phyloP scores from a whole-genome alignment of 2,113 vertebrate species.

The Alligator mississippiensis region DNA sequence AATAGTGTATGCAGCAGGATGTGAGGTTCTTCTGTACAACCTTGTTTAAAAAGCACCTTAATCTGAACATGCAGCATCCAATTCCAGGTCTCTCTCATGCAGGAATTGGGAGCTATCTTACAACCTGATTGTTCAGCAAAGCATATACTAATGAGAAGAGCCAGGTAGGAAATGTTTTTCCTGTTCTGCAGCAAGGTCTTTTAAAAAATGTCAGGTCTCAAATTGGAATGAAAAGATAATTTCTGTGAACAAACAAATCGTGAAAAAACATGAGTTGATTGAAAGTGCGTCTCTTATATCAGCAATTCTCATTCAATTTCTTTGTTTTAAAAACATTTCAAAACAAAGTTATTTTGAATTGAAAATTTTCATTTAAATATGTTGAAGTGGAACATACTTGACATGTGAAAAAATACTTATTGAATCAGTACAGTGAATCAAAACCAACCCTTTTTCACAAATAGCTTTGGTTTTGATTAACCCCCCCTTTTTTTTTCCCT shows the following conservation, averaged over 20 bases:
- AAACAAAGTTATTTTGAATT: background rate
- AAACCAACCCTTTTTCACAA: background rate
- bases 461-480: background rate
- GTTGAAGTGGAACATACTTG: background rate
- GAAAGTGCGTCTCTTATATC: too few species aligned
- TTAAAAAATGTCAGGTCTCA: too few species aligned
- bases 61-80: background rate
- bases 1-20: background rate
- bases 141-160: background rate
- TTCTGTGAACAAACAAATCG: too few species aligned
- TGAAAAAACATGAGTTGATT: too few species aligned
- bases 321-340: background rate
- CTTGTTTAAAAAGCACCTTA: background rate
- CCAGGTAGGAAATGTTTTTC: background rate
- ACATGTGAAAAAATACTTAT: accelerated
- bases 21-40: background rate
- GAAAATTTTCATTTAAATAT: background rate
- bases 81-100: background rate
- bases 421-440: background rate
- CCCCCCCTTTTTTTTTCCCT: background rate
- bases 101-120: background rate
- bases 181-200: background rate
- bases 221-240: too few species aligned
- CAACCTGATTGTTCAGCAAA: background rate
- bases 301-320: too few species aligned